A percentile compares a stretch with the other conserved stretches of the same genome.
These are phyloP conservation scores for Chelonia mydas DNA, from an alignment of 2,797 vertebrate genomes.

Conservation along the genomic window DNA sequence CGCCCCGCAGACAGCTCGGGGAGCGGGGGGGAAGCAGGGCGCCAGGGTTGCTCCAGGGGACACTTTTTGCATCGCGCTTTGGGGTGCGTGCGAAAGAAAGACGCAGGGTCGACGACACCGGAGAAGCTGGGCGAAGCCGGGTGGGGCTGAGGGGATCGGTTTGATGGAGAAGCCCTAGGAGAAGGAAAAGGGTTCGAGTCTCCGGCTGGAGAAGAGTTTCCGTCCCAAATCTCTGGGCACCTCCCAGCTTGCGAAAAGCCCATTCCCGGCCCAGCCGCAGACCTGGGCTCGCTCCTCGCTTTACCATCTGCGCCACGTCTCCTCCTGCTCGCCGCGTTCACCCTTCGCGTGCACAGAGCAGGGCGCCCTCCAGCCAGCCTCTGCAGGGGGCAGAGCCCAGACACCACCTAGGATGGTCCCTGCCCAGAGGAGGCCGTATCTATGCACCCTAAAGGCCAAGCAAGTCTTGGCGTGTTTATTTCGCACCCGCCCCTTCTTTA, in stretches of 20 bases:
- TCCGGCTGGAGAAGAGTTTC: background rate
- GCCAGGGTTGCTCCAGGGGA: conserved; percentile 48
- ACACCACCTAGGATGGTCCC: no score
- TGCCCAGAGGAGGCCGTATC: background rate
- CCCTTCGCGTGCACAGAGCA: no score
- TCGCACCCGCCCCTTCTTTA: no score
- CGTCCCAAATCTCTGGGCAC: background rate
- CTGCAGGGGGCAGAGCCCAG: background rate
- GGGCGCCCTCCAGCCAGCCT: no score
- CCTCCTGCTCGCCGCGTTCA: background rate
- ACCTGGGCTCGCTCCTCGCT: conserved; percentile 71
- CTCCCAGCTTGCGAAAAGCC: no score
- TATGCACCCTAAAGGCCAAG: background rate
- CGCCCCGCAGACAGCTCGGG: background rate
- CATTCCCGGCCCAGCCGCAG: conserved; percentile 58
- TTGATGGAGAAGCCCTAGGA: background rate
- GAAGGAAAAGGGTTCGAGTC: background rate
- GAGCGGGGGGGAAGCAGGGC: conserved; percentile 41
- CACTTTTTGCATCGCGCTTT: conserved; percentile 10
- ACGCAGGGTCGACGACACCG: no score
- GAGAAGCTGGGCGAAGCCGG: background rate
- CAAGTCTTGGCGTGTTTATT: no score
- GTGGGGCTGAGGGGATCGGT: no score
- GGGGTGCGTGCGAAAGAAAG: no score
- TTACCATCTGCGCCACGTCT: background rate